phyloP scores from a whole-genome alignment of 2,113 vertebrate species.

The Falco punctatus region DNA sequence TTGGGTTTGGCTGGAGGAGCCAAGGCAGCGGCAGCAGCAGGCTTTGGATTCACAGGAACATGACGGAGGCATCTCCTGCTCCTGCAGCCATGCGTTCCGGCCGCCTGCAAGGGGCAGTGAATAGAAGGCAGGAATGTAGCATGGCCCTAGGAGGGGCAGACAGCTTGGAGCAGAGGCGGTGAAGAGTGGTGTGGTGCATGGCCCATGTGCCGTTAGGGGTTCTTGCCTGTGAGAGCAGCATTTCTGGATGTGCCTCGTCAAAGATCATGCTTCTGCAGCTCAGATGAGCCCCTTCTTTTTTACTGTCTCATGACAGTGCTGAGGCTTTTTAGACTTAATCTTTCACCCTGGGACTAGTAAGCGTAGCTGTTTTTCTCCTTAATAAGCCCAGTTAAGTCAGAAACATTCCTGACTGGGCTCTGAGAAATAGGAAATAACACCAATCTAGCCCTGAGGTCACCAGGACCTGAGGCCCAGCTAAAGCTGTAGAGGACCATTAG shows the following conservation, averaged over 20 bases:
- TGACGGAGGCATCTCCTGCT: not conserved
- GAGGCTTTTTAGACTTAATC: not conserved
- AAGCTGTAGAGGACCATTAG: not conserved
- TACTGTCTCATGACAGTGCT: not conserved
- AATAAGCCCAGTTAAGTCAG: not conserved
- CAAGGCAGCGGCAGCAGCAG: not conserved
- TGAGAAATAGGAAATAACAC: conserved; percentile 1
- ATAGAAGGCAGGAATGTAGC: not conserved
- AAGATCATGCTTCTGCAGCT: not conserved
- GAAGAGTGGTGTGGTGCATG: not conserved
- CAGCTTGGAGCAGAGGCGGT: accelerated
- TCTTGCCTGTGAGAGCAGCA: not conserved
- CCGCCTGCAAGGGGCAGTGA: not conserved
- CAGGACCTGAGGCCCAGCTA: not conserved
- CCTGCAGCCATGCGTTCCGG: not conserved
- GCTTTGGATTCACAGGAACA: not conserved
- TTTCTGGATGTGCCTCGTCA: not conserved
- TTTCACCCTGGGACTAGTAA: not conserved
- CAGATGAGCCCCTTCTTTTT: not conserved
- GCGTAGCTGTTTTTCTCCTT: not conserved
- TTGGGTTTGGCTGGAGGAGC: not conserved
- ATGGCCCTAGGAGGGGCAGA: accelerated
- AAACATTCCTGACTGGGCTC: not conserved
- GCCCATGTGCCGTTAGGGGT: accelerated
- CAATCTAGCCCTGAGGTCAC: not conserved